Evolutionary conservation across 2,113 vertebrate genomes (phyloP).

Genomic region (Scalopus aquaticus): DNA sequence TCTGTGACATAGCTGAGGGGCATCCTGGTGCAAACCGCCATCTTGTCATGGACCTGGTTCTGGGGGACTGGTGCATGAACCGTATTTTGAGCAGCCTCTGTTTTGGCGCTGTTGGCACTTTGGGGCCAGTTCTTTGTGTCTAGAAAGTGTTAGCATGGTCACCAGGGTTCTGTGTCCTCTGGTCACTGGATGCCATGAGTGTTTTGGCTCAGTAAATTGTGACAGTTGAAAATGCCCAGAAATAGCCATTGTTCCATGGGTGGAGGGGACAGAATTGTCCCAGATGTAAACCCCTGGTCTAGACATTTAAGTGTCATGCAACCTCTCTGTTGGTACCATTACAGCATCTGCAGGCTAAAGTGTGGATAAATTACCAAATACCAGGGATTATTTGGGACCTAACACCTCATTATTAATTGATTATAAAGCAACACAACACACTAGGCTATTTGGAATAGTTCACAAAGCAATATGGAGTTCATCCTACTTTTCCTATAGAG

Average conservation of each 20-base stretch:
- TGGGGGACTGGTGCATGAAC: neutral
- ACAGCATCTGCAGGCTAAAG: neutral
- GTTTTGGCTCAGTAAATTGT: neutral
- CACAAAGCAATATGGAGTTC: neutral
- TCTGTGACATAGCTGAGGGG: neutral
- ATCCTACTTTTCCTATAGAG: neutral
- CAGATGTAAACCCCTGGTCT: neutral
- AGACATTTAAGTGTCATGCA: neutral
- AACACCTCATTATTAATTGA: neutral
- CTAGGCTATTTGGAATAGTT: neutral
- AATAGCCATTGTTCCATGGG: neutral
- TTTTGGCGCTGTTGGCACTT: neutral
- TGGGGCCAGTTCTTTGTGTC: neutral
- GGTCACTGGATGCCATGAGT: neutral
- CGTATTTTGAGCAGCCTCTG: neutral
- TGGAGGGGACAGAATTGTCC: rapidly evolving
- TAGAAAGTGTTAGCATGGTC: neutral
- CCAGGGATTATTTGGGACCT: neutral
- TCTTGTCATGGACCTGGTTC: neutral
- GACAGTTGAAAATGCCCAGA: neutral
- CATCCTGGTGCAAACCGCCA: neutral
- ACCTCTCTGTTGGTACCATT: neutral
- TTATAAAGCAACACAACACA: neutral
- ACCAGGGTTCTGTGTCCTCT: neutral
- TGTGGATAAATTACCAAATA: neutral